Percentiles rank a stretch among this genome's conserved stretches.
phyloP scores from a whole-genome alignment of 2,797 vertebrate genomes.

The Cyclura pinguis region DNA sequence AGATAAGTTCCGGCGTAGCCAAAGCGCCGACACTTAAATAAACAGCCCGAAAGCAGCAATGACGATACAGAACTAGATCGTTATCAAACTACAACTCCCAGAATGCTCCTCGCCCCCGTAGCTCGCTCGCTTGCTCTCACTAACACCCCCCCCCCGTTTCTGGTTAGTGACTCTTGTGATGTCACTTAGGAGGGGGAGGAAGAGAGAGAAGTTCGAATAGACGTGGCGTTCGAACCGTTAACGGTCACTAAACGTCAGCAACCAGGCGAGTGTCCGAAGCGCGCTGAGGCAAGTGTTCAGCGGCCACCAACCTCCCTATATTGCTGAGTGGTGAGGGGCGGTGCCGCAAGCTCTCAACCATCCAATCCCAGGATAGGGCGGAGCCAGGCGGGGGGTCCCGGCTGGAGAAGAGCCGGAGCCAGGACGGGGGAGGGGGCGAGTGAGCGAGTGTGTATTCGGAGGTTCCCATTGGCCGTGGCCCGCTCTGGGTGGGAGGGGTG shows the following conservation, averaged over 20 bases:
- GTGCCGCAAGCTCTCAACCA: neutral
- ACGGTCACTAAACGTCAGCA: rapidly evolving
- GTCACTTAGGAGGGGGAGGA: neutral
- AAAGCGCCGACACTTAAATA: neutral
- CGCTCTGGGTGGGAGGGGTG: neutral
- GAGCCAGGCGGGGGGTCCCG: neutral
- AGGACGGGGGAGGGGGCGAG: no score
- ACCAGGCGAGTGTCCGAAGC: slow-evolving; percentile 38
- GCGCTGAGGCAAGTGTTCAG: no score
- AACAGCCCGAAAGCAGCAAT: no score
- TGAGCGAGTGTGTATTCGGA: rapidly evolving
- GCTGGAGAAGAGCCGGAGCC: neutral
- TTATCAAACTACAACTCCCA: slow-evolving; percentile 65
- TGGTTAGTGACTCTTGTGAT: no score
- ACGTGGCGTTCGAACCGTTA: neutral
- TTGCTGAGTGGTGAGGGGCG: neutral
- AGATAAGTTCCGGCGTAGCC: neutral
- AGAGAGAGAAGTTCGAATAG: neutral
- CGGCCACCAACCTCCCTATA: neutral
- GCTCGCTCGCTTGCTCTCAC: no score
- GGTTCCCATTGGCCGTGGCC: neutral
- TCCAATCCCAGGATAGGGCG: slow-evolving; percentile 12
- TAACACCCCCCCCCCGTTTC: no score
- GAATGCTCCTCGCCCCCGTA: neutral
- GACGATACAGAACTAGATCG: neutral